A percentile compares a stretch with the other conserved stretches of the same genome.
These are phyloP conservation scores for Ameiurus melas DNA, from an alignment of 2,113 vertebrate genomes.

Conservation along the genomic window DNA sequence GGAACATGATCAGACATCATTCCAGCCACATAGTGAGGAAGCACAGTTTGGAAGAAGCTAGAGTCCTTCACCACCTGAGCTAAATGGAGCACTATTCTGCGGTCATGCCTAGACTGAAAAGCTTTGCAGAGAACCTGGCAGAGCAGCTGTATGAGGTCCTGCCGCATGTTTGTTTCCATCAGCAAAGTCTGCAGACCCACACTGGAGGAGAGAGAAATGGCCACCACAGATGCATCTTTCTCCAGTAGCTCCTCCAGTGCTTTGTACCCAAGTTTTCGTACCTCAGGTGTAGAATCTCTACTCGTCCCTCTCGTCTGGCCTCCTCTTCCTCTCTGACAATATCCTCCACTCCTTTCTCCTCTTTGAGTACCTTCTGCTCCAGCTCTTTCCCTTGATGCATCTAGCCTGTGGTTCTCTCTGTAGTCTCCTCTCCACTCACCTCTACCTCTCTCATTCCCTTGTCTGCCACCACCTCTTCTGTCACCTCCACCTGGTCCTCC, in stretches of 20 bases:
- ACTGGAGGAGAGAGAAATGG: conserved; percentile 79
- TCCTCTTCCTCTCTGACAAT: conserved; percentile 54
- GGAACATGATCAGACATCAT: conserved; percentile 74
- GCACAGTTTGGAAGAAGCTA: conserved; percentile 74
- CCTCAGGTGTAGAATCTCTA: conserved; percentile 54
- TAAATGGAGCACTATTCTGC: conserved; percentile 78
- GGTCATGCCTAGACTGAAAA: conserved; percentile 75
- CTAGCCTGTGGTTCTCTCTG: not conserved
- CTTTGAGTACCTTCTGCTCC: conserved; percentile 51
- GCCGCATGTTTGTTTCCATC: conserved; percentile 70
- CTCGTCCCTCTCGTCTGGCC: conserved; percentile 45
- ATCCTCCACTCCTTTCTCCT: conserved; percentile 53
- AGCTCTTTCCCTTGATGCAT: conserved; percentile 6
- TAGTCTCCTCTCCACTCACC: conserved; percentile 50
- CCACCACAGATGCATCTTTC: conserved; percentile 82
- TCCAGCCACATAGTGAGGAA: conserved; percentile 78
- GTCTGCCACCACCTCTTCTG: not conserved
- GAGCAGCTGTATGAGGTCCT: conserved; percentile 77
- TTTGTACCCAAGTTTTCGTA: conserved; percentile 73
- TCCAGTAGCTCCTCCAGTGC: conserved; percentile 76
- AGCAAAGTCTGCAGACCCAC: conserved; percentile 73
- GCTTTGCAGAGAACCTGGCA: conserved; percentile 82
- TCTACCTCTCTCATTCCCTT: conserved; percentile 30
- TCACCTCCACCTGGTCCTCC: not conserved
- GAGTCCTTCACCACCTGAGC: conserved; percentile 82